Conservation (phyloP, 2,113 vertebrate species). For the Hemibates koningsi region DNA sequence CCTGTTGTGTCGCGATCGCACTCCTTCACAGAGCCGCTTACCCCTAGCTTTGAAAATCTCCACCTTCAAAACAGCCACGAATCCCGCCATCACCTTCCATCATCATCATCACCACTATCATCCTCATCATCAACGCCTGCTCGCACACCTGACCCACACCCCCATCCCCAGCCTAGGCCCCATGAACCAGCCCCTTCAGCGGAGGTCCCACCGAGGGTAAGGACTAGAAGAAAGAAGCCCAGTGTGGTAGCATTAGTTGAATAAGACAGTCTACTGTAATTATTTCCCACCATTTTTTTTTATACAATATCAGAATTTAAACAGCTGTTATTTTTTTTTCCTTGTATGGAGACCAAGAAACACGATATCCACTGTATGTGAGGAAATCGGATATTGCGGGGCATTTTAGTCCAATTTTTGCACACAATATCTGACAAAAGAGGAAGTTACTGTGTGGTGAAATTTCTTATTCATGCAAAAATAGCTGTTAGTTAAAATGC, state of each 20-base stretch:
- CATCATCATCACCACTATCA: constrained; percentile 18
- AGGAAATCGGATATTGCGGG: background rate
- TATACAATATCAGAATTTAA: background rate
- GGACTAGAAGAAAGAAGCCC: constrained; percentile 39
- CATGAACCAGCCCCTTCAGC: constrained; percentile 80
- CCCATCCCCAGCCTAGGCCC: constrained; percentile 81
- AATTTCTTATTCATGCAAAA: background rate
- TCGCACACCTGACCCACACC: constrained; percentile 82
- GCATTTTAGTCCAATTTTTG: background rate
- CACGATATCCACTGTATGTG: background rate
- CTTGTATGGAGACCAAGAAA: background rate
- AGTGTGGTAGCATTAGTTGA: background rate
- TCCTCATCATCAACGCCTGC: constrained; percentile 66
- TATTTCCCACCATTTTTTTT: background rate
- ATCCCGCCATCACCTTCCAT: constrained; percentile 68
- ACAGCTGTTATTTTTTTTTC: background rate
- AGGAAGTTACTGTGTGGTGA: background rate
- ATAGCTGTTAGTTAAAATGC: background rate
- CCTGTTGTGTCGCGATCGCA: constrained; percentile 83
- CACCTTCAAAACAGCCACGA: constrained; percentile 88
- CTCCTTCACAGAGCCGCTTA: constrained; percentile 85
- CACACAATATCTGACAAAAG: background rate
- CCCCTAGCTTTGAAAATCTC: constrained; percentile 91
- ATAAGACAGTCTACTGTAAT: background rate
- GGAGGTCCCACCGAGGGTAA: constrained; percentile 92